These are phyloP conservation scores for Melanotaenia pygmaea DNA, from an alignment of 2,797 vertebrate species.

Conservation along the genomic window DNA sequence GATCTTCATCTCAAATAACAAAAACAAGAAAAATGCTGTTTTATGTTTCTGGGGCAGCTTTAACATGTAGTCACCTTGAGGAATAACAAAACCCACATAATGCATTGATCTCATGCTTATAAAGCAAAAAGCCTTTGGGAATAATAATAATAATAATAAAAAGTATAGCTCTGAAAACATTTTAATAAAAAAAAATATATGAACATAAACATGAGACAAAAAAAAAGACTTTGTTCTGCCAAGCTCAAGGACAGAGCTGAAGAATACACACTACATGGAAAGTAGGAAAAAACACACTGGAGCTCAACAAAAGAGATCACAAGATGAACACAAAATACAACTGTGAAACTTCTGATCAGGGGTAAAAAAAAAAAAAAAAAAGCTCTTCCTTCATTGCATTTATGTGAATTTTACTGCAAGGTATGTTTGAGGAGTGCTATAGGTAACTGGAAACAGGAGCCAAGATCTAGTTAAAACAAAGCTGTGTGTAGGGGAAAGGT, in stretches of 20 bases:
- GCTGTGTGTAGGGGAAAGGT: conserved; percentile 60
- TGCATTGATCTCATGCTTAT: conserved; percentile 71
- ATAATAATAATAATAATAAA: conserved; percentile 34
- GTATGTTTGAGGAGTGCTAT: conserved; percentile 49
- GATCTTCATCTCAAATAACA: conserved; percentile 69
- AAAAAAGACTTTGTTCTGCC: conserved; percentile 56
- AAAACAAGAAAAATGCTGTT: conserved; percentile 64
- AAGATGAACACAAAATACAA: conserved; percentile 50
- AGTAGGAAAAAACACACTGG: conserved; percentile 20
- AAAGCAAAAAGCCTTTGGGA: conserved; percentile 65
- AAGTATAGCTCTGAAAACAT: conserved; percentile 53
- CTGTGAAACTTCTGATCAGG: conserved; percentile 52
- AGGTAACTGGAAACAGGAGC: conserved; percentile 79
- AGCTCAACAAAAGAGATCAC: conserved; percentile 39
- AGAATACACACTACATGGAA: conserved; percentile 41
- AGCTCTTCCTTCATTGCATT: conserved; percentile 41
- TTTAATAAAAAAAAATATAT: conserved; percentile 59
- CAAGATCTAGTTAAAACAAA: conserved; percentile 72
- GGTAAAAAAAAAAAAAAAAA: conserved; percentile 52
- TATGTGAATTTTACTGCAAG: conserved; percentile 55
- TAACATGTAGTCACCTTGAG: conserved; percentile 76
- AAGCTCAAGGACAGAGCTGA: conserved; percentile 57
- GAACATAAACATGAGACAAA: conserved; percentile 60
- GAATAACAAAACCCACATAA: conserved; percentile 67
- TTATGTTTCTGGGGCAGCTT: conserved; percentile 68